Evolutionary conservation across 2,797 vertebrate species (phyloP).

Genomic region (Urophycis tenuis): DNA sequence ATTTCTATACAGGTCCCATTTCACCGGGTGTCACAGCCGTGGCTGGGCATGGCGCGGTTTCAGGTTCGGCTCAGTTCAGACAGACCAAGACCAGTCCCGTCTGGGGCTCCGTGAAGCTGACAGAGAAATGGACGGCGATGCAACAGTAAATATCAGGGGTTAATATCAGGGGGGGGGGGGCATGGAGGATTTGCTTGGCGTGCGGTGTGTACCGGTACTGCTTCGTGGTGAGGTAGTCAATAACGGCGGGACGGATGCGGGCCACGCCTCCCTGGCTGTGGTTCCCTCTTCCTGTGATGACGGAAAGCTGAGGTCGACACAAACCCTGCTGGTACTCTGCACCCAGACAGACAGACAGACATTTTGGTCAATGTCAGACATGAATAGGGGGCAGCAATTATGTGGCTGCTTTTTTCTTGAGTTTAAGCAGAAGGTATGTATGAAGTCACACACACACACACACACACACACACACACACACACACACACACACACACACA

Average conservation of each 20-base stretch:
- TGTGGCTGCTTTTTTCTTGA: not conserved
- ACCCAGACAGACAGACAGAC: conserved; percentile 10
- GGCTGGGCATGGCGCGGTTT: no score
- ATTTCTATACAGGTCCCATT: not conserved
- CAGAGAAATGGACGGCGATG: conserved; percentile 38
- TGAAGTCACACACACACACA: no score
- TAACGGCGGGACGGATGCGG: conserved; percentile 92
- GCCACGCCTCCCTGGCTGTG: conserved; percentile 95
- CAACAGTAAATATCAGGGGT: conserved; percentile 19
- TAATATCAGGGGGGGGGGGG: no score
- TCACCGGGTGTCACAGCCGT: not conserved
- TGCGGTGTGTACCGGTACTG: conserved; percentile 76
- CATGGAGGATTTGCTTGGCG: not conserved
- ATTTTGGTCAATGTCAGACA: conserved; percentile 17
- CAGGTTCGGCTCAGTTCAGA: conserved; percentile 65
- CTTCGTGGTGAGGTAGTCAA: conserved; percentile 89
- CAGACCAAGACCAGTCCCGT: conserved; percentile 83
- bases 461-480: not conserved
- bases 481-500: conserved; percentile 1
- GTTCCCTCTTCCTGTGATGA: conserved; percentile 98
- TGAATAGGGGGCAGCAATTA: not conserved
- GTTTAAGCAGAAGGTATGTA: no score
- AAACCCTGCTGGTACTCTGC: conserved; percentile 81
- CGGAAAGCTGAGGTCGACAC: conserved; percentile 83
- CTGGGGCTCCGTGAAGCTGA: conserved; percentile 90